phyloP scores from a whole-genome alignment of 2,113 vertebrate species.

The Pterophyllum scalare region DNA sequence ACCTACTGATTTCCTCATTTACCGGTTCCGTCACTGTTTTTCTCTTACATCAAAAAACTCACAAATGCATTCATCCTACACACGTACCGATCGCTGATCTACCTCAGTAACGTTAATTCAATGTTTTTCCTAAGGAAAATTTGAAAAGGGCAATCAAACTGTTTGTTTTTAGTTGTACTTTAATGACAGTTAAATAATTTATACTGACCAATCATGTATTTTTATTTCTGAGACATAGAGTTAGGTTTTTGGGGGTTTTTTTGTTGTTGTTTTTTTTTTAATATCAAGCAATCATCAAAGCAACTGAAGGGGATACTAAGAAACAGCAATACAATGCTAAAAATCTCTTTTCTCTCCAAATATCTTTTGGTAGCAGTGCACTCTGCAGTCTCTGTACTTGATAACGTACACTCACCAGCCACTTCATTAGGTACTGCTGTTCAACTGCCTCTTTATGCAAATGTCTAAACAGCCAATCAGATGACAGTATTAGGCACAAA shows the following conservation, averaged over 20 bases:
- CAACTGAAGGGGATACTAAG: background rate
- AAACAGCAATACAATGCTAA: background rate
- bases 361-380: background rate
- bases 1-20: background rate
- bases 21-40: background rate
- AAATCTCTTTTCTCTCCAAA: background rate
- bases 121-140: background rate
- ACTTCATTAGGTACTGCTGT: background rate
- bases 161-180: background rate
- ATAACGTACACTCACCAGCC: background rate
- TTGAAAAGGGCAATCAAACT: background rate
- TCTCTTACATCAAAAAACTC: background rate
- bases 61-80: background rate
- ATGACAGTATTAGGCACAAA: too few relatives aligned
- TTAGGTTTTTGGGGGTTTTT: too few relatives aligned
- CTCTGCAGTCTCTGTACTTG: background rate
- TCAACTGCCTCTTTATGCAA: slow-evolving; percentile 3
- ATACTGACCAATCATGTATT: background rate
- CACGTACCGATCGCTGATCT: background rate
- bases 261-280: too few relatives aligned
- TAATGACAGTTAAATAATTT: background rate
- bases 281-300: too few relatives aligned
- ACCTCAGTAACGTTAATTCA: background rate
- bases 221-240: background rate
- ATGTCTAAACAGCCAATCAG: background rate